A percentile compares a stretch with the other conserved stretches of the same genome.
Evolutionary conservation across 2,113 vertebrate species (phyloP).

Genomic region (Ceyx cyanopectus): DNA sequence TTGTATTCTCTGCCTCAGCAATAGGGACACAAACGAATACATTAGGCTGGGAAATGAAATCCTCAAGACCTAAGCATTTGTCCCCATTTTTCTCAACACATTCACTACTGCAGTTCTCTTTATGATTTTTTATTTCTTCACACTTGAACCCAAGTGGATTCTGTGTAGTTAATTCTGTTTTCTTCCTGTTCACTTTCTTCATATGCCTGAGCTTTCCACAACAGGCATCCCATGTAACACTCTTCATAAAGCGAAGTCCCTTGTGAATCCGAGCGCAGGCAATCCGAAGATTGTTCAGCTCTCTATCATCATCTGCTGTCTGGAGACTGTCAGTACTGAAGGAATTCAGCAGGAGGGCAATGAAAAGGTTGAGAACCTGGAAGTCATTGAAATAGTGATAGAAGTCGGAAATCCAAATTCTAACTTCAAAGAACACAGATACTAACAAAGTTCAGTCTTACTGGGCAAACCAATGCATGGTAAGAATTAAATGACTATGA

Average conservation of each 20-base stretch:
- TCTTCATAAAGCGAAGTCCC: slow-evolving; percentile 41
- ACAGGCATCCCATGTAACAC: slow-evolving; percentile 37
- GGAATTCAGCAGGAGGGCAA: slow-evolving; percentile 93
- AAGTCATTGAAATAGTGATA: neutral
- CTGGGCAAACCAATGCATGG: neutral
- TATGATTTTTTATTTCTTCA: neutral
- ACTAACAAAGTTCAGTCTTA: neutral
- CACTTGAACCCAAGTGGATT: neutral
- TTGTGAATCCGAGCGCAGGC: slow-evolving; percentile 86
- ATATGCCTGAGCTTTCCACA: slow-evolving; percentile 45
- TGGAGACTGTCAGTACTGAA: slow-evolving; percentile 94
- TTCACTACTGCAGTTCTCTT: slow-evolving; percentile 74
- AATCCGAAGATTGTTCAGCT: slow-evolving; percentile 92
- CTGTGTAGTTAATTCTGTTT: slow-evolving; percentile 5
- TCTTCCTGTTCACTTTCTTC: slow-evolving; percentile 32
- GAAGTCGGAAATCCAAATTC: neutral
- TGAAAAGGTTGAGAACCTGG: slow-evolving; percentile 96
- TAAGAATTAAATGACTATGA: neutral
- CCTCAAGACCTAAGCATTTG: slow-evolving; percentile 72
- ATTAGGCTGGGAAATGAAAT: slow-evolving; percentile 84
- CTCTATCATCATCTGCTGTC: slow-evolving; percentile 89
- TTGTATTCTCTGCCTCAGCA: slow-evolving; percentile 89
- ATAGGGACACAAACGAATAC: slow-evolving; percentile 91
- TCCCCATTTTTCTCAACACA: slow-evolving; percentile 60
- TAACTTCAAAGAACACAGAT: neutral